Evolutionary conservation across 30 jellyfish, hydroid and myxozoan genomes (phyloP).

Genomic region (Aurelia coerulea): DNA sequence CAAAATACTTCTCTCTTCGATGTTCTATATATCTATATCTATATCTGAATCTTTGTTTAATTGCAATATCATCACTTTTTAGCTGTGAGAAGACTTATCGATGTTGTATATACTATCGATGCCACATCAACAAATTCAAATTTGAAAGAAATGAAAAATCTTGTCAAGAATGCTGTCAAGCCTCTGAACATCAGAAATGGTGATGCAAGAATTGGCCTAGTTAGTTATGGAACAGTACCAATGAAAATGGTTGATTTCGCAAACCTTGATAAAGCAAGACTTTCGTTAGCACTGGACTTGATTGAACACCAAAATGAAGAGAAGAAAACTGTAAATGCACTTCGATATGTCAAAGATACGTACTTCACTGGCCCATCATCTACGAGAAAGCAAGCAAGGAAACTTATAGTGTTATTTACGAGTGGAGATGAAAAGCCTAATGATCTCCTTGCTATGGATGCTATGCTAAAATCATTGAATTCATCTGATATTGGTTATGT

Average conservation of each 20-base stretch:
- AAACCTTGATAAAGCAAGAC: slow-evolving; percentile 8
- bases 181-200: slow-evolving; percentile 27
- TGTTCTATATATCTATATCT: too few species aligned
- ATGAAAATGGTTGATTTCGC: slow-evolving; percentile 9
- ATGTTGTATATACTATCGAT: slow-evolving; percentile 65
- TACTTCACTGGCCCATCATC: not conserved
- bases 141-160: slow-evolving; percentile 20
- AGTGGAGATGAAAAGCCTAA: slow-evolving; percentile 25
- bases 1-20: too few species aligned
- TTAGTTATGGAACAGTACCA: slow-evolving; percentile 15
- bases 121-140: slow-evolving; percentile 21
- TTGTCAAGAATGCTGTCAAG: slow-evolving; percentile 27
- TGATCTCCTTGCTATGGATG: slow-evolving; percentile 16
- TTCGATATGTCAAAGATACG: slow-evolving; percentile 19
- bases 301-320: slow-evolving; percentile 30
- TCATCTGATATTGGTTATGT: slow-evolving; percentile 30
- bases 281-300: slow-evolving; percentile 11
- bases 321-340: slow-evolving; percentile 18
- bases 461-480: slow-evolving; percentile 31
- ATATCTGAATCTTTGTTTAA: too few species aligned
- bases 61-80: not conserved
- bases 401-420: slow-evolving; percentile 26
- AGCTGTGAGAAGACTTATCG: slow-evolving; percentile 24
- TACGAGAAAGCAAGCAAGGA: slow-evolving; percentile 29
- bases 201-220: slow-evolving; percentile 30